Evolutionary conservation across 2,888 invertebrate genomes (phyloP).

Genomic region (Hydraecia micacea): DNA sequence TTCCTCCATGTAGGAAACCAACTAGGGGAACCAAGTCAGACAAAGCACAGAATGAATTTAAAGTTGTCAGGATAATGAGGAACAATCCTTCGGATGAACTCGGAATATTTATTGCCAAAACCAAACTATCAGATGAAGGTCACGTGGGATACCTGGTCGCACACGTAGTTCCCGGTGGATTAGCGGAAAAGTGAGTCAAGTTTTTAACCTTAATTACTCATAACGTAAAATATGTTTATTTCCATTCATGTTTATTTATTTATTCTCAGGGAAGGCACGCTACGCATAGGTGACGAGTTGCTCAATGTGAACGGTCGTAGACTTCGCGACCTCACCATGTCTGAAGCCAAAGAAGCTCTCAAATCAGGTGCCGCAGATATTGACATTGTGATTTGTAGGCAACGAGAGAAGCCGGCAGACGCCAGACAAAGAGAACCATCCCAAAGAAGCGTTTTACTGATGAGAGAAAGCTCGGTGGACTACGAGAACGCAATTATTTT

Average conservation of each 20-base stretch:
- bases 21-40: constrained; percentile 77
- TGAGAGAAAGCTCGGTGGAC: constrained; percentile 93
- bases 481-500: constrained; percentile 92
- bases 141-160: constrained; percentile 92
- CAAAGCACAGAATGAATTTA: constrained; percentile 80
- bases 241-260: constrained; percentile 32
- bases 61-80: constrained; percentile 90
- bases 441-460: constrained; percentile 76
- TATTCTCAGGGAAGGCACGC: constrained; percentile 91
- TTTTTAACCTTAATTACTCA: constrained; percentile 22
- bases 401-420: constrained; percentile 79
- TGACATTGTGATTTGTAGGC: constrained; percentile 92
- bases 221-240: constrained; percentile 25
- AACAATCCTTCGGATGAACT: constrained; percentile 91
- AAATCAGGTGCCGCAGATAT: constrained; percentile 91
- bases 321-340: constrained; percentile 92
- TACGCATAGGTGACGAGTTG: constrained; percentile 93
- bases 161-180: constrained; percentile 92
- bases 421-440: constrained; percentile 74
- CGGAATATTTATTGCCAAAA: constrained; percentile 93
- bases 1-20: constrained; percentile 86
- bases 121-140: constrained; percentile 91
- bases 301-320: constrained; percentile 93
- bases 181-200: constrained; percentile 91
- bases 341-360: constrained; percentile 92